A percentile compares a stretch with the other conserved stretches of the same genome.
Conservation (phyloP, 2,888 invertebrate species). For the Platycheirus rosarum region DNA sequence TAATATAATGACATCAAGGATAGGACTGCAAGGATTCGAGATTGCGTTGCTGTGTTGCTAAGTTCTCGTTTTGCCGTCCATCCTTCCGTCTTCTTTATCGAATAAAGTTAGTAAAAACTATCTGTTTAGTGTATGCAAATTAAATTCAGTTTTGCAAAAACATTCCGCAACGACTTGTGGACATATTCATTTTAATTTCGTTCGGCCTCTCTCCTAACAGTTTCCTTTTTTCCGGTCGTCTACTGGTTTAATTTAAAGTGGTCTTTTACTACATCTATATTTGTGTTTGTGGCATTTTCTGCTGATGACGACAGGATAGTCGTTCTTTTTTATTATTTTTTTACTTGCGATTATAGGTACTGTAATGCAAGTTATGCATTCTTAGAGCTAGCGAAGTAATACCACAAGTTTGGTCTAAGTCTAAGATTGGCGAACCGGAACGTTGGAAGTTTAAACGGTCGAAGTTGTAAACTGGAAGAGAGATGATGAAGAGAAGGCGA, state of each 20-base stretch:
- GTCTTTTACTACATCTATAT: conserved; percentile 15
- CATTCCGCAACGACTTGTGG: conserved; percentile 49
- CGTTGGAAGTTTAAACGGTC: too few species aligned
- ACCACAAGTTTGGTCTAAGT: too few species aligned
- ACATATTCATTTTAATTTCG: conserved; percentile 57
- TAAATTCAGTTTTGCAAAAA: conserved; percentile 55
- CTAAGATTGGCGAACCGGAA: too few species aligned
- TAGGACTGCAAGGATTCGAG: conserved; percentile 33
- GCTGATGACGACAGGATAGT: conserved; percentile 31
- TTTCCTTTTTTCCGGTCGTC: conserved; percentile 5
- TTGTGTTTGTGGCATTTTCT: conserved; percentile 47
- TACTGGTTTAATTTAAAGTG: conserved; percentile 32
- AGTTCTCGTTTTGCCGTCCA: conserved; percentile 14
- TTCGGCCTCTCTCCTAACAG: conserved; percentile 10
- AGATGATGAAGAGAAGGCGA: too few species aligned
- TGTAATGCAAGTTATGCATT: too few species aligned
- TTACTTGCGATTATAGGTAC: too few species aligned
- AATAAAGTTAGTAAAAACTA: conserved; percentile 29
- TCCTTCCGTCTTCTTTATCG: neutral
- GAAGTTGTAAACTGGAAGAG: too few species aligned
- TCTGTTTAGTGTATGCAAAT: conserved; percentile 62
- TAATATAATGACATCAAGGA: conserved; percentile 48
- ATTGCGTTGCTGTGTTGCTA: neutral
- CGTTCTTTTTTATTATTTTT: conserved; percentile 6
- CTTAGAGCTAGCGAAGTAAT: too few species aligned